Percentiles rank a stretch among this genome's conserved stretches.
phyloP scores from a whole-genome alignment of 2,113 vertebrate species.

The Atractosteus spatula region DNA sequence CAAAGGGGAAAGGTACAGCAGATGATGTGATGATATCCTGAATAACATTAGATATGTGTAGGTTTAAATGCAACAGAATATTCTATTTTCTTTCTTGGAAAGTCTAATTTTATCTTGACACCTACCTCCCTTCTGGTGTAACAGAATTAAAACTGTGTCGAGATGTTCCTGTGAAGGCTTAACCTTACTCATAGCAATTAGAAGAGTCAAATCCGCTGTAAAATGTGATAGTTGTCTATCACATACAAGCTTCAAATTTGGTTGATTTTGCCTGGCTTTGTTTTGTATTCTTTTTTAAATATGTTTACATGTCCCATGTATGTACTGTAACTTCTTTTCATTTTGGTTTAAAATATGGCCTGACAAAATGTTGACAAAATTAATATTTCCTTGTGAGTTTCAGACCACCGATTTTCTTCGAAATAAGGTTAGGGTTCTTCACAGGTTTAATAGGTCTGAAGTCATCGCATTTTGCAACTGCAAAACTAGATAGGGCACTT shows the following conservation, averaged over 20 bases:
- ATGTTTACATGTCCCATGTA: no score
- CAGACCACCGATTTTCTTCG: no score
- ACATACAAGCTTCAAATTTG: not conserved
- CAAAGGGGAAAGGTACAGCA: not conserved
- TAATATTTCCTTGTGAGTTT: no score
- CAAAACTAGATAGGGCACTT: no score
- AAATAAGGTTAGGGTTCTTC: no score
- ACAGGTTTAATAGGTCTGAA: no score
- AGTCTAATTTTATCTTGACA: conserved; percentile 23
- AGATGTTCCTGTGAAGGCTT: conserved; percentile 25
- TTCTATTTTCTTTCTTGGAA: conserved; percentile 12
- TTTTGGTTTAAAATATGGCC: no score
- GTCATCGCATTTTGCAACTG: no score
- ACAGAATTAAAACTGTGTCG: conserved; percentile 9
- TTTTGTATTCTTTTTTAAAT: not conserved
- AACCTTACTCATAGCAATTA: conserved; percentile 14
- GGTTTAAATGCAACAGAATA: conserved; percentile 5
- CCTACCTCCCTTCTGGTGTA: conserved; percentile 23
- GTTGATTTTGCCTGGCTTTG: not conserved
- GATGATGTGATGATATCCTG: not conserved
- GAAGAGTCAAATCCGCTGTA: conserved; percentile 11
- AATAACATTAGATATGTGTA: not conserved
- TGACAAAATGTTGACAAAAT: no score
- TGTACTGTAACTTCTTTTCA: no score
- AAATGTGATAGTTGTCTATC: conserved; percentile 1